Base-by-base conservation (phyloP, 1,140 invertebrate genomes). In the Diachasmimorpha longicaudata region DNA sequence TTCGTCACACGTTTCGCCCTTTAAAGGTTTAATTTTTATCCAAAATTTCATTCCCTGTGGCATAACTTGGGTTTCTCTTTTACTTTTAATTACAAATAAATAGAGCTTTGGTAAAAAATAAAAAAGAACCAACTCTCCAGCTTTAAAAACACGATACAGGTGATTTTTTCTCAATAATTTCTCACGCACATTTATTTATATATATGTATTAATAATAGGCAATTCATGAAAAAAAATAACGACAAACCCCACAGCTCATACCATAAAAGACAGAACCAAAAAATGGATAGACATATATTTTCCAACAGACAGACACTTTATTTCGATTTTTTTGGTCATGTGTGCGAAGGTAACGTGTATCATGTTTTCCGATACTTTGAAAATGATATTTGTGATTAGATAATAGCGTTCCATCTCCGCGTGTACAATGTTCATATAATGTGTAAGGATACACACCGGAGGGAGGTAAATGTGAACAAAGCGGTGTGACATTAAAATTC, bases 281-380 rank as follows among this genome's bases (percentile, higher is more conserved):
- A 72, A 72, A 68, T 70, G 72, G 14, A 73, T 42, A 75, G 14
- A 79, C 44, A 58, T 72, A 68, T 44, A 14, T 66, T 67, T 52
- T 86, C 84, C 84, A 87, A 86, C 84, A 85, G 85, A 85, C 80
- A 86, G 83, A 87, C 85, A 87, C 82, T 87, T 87, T 87, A 87
- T 87, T 81, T 68, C 23, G 37, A 46, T 66, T 73, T 73, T 39
- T 63, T 66, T 63, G 21, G 36, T 67, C 16, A 63, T 73, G 36
- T 68, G 36, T 68, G 66, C 66, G 36, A 68, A 39, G 66, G 66
- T 68, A 68, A 68, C 36, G 25, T 68, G 66, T 68, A 21, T 69
- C 16, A 68, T 68, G 66, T 68, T 52, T 68, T 69, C 19, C 31
- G n/a, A 31, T 68, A 44, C 44, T 44, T 31, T 68, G 44, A 44